Evolutionary conservation across 23 tunicate species (phyloP), one percentile per base, ranked within the genome.

Genomic region (Trididemnum clinides): DNA sequence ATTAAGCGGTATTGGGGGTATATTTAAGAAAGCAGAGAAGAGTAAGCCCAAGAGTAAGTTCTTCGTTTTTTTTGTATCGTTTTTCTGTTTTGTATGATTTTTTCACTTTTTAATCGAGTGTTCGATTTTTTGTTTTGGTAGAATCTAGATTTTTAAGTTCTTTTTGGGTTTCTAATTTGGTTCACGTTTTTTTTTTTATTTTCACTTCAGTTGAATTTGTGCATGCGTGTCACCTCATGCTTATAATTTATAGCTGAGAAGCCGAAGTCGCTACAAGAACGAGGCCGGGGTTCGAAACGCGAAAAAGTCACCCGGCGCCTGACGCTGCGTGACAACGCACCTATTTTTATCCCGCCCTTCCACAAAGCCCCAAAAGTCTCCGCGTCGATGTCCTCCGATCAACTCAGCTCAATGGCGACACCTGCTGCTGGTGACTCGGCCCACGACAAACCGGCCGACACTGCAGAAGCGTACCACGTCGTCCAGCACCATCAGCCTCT

Each of bases 311-410:
- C 7, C 35, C 65, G 64, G 7, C 79, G 69, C 10, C 78, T 37
- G 5, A 82, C 77, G 20, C 37, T 83, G 19, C 70, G 87, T 33
- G 87, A 83, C 25, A 50, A 2, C 32, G 69, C 79, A 1, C 49
- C 80, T 20, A 28, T 51, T 4, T 31, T 29, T 33, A 2, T 34
- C 37, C 30, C 25, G 4, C 50, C 28, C 19, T 21, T 39, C n/a
- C 33, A 50, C 29, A 44, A 30, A 33, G 39, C 87, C n/a, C 28
- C 69, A 49, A 70, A 71, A 50, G 80, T 83, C 2, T 50, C 3
- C 80, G 6, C 87, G 1, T 71, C 87, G 21, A 26, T 71, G 19
- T 83, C 87, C 4, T 28, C 87, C 7, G 83, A 51, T 27, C 64
- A 51, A 5, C 65, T 51, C 83, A 51, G 65, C 80, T 20, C 25